Conservation (phyloP, 2,888 invertebrate genomes). For the Meiosimyza decipiens region DNA sequence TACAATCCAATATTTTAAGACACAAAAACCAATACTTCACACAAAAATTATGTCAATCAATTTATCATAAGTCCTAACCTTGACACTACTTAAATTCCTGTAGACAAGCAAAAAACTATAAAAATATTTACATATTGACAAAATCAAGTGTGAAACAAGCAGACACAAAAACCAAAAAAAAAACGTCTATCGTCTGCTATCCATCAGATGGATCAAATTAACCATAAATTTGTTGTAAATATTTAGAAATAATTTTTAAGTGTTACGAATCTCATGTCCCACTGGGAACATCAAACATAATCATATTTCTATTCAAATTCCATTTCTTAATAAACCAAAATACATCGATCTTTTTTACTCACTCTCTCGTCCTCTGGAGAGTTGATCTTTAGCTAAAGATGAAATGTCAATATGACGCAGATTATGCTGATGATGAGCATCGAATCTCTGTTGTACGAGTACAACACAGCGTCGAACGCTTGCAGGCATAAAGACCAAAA, state of each 20-base stretch:
- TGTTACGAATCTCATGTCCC: slow-evolving; percentile 28
- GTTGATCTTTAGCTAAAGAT: slow-evolving; percentile 37
- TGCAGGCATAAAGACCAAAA: slow-evolving; percentile 28
- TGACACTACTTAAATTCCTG: too few species aligned
- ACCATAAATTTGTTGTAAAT: slow-evolving; percentile 15
- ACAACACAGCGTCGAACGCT: slow-evolving; percentile 27
- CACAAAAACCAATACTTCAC: too few species aligned
- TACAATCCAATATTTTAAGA: too few species aligned
- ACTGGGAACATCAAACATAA: slow-evolving; percentile 25
- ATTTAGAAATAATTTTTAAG: slow-evolving; percentile 13
- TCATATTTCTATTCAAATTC: slow-evolving; percentile 39
- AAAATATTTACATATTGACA: too few species aligned
- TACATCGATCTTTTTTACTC: not conserved
- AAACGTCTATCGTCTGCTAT: too few species aligned
- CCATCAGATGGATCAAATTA: slow-evolving; percentile 1
- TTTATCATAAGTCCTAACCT: too few species aligned
- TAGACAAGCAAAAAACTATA: too few species aligned
- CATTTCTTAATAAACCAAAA: not conserved
- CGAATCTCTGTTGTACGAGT: slow-evolving; percentile 53
- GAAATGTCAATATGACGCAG: slow-evolving; percentile 46
- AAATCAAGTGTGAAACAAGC: too few species aligned
- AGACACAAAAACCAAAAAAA: too few species aligned
- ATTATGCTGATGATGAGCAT: slow-evolving; percentile 51
- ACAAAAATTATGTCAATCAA: too few species aligned
- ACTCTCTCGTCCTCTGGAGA: slow-evolving; percentile 35